phyloP scores from a whole-genome alignment of 2,113 vertebrate genomes.

The Corynorhinus townsendii region DNA sequence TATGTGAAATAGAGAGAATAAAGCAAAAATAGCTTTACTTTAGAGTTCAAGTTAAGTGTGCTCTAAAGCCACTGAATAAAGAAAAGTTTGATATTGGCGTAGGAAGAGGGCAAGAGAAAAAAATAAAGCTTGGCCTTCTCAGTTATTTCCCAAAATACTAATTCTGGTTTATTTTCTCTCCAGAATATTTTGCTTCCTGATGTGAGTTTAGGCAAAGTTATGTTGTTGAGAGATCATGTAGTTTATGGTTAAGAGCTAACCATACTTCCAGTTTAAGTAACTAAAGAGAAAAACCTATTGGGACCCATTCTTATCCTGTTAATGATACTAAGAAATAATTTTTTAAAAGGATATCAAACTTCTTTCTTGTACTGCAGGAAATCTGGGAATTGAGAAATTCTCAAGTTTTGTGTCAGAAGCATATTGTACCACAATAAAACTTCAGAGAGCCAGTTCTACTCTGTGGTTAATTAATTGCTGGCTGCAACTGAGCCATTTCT shows the following conservation, averaged over 20 bases:
- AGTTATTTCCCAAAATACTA: background rate
- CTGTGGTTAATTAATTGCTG: background rate
- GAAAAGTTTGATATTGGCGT: background rate
- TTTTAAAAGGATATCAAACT: background rate
- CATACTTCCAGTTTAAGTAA: background rate
- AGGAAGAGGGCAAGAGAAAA: background rate
- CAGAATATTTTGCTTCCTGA: background rate
- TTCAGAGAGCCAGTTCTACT: background rate
- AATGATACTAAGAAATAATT: background rate
- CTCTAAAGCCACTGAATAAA: background rate
- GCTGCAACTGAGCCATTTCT: background rate
- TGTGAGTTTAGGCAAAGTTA: background rate
- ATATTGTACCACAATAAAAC: background rate
- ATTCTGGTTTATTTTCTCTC: conserved; percentile 2
- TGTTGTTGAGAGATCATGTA: background rate
- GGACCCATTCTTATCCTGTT: background rate
- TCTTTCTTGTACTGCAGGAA: background rate
- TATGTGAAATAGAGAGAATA: background rate
- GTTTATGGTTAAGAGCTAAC: background rate
- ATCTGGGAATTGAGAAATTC: background rate
- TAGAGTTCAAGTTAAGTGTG: background rate
- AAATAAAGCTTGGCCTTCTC: background rate
- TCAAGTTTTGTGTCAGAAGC: background rate
- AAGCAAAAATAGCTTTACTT: background rate
- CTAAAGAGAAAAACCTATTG: background rate